Base-by-base conservation (phyloP, 2,797 vertebrate species). In the Oreonectes daqikongensis region DNA sequence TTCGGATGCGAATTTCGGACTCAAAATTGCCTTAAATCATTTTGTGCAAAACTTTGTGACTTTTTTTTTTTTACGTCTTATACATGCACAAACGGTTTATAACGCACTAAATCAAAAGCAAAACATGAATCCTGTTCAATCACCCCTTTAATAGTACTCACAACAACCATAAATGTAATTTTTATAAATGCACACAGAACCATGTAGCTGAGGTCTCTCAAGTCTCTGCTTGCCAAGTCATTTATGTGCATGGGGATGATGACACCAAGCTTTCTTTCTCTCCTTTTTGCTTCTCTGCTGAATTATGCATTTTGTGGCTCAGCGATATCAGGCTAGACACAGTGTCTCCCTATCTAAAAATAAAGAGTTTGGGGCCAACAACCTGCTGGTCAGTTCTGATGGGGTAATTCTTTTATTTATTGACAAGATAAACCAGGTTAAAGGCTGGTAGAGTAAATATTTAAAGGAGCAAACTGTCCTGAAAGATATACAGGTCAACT, bases 221-320 rank as follows among this genome's bases (percentile, higher is more conserved):
- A 38, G 46, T 35, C 48, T 5, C 20, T 8, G 4, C 30, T 50
- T 22, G 18, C 1, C 30, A 48, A 50, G 32, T 28, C 26, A 66
- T 57, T 24, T 52, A 78, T 65, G 73, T 82, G 71, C 75, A 52
- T 20, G 55, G 52, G 75, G 78, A 77, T 79, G 57, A 74, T 78
- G 82, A n/a, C 82, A 77, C 79, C 63, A 81, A 50, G 44, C 3
- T 5, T 48, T 48, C 14, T 66, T 44, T 17, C 28, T 55, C 48
- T 61, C 3, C 12, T n/a, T 26, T 44, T 68, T 57, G 50, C 79
- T 69, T 64, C 26, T 55, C 12, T 26, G 8, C 64, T 73, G 64
- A 84, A 80, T 81, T 76, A 79, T 74, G 61, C 64, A 72, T 76
- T 57, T 60, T 69, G 61, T 53, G 18, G 32, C 28, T 66, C 30